These are phyloP conservation scores for Neoarius graeffei DNA, from an alignment of 2,113 vertebrate species.

Conservation along the genomic window DNA sequence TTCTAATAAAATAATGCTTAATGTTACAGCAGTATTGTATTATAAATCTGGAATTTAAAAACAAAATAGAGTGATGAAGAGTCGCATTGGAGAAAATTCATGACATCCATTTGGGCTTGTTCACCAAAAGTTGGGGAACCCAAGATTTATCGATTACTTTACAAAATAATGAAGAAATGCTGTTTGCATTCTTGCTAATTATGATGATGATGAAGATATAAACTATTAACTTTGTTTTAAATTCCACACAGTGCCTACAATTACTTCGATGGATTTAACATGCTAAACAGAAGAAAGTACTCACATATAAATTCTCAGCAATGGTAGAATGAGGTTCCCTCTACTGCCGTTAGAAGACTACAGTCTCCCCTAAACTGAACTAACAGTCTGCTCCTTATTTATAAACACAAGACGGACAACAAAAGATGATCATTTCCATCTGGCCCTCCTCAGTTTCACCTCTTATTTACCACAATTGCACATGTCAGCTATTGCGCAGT, in stretches of 20 bases:
- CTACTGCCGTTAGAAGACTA: neutral
- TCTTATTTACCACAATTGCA: neutral
- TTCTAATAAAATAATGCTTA: neutral
- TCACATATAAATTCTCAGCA: neutral
- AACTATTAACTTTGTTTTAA: neutral
- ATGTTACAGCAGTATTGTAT: too few relatives aligned
- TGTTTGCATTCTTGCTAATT: neutral
- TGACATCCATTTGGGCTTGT: neutral
- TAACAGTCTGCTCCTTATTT: neutral
- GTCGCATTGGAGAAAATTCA: neutral
- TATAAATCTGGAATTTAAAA: too few relatives aligned
- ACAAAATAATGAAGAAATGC: neutral
- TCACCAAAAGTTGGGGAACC: neutral
- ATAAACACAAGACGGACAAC: too few relatives aligned
- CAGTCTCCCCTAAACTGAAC: neutral
- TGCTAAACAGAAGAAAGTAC: neutral
- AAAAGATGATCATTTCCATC: neutral
- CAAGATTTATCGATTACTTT: neutral
- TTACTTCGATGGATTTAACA: neutral
- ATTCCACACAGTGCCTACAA: neutral
- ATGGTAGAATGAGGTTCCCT: neutral
- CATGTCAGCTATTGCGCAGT: neutral
- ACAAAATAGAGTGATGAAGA: too few relatives aligned
- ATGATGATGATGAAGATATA: neutral
- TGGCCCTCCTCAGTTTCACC: neutral